Base-by-base conservation (phyloP, 2,888 invertebrate genomes). In the Oasisia sp. region DNA sequence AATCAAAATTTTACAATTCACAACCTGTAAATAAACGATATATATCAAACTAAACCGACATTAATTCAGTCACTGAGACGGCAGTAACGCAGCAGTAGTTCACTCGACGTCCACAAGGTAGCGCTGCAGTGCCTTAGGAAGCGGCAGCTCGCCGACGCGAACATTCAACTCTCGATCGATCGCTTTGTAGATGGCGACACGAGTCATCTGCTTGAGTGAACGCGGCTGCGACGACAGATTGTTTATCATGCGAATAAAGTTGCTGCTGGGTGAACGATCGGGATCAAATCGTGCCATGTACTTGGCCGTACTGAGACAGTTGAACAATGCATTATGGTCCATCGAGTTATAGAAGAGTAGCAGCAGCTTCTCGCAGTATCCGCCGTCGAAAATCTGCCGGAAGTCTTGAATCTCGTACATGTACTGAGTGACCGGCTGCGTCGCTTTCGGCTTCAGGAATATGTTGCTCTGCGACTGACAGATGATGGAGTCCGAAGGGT, bases 391-490 rank as follows among this genome's bases (percentile, higher is more conserved):
- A 11, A 97, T 94, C 32, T 96, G 95, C 91, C 96, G 95, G 95
- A 97, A 97, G 94, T 97, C 97, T 93, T 97, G 97, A 94, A 98
- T 97, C 94, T 97, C 96, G 96, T 98, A 97, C 94, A 98, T 97
- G 95, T 97, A 98, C 93, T 96, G 96, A 94, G 97, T 97, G 93
- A 97, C 97, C 27, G 97, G 97, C 95, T 97, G 96, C 0, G 96
- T 95, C 32, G 94, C 95, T 89, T 95, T 95, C 89, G 95, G 97
- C 96, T 97, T 97, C 92, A 97, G 95, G 94, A 96, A 97, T 94
- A 97, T 96, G 90, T 96, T 97, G 93, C 97, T 97, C 95, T 97
- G 97, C 56, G 96, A 96, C 94, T 97, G 97, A 94, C 97, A 97
- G 93, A 97, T 97, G 95, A 96, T 96, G 27, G 97, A 96, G 93